Evolutionary conservation across 2,888 invertebrate species (phyloP).

Genomic region (Polydrusus pterygomalis): DNA sequence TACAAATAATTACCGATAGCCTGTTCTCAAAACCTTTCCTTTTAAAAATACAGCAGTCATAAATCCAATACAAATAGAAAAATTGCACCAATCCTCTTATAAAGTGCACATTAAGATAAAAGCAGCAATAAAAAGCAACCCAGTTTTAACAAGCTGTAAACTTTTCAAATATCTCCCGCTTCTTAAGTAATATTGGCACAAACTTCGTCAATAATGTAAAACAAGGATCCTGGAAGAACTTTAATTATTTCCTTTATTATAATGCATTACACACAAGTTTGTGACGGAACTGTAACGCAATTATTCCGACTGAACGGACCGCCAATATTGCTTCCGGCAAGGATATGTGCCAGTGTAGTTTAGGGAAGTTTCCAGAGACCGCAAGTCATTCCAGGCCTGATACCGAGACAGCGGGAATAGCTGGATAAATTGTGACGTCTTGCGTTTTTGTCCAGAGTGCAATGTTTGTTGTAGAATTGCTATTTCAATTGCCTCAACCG

Average conservation of each 20-base stretch:
- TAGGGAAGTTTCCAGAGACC: conserved; percentile 53
- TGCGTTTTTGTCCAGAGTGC: conserved; percentile 52
- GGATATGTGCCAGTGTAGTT: conserved; percentile 54
- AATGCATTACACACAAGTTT: conserved; percentile 51
- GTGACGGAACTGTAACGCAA: conserved; percentile 49
- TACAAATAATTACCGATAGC: too few relatives aligned
- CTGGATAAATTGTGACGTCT: conserved; percentile 54
- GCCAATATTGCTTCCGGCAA: conserved; percentile 55
- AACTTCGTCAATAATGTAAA: conserved; percentile 31
- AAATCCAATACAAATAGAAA: too few relatives aligned
- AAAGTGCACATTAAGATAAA: neutral
- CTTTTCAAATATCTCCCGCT: conserved; percentile 8
- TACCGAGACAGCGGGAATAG: conserved; percentile 32
- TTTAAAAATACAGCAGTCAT: too few relatives aligned
- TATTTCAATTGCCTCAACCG: conserved; percentile 38
- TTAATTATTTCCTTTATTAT: conserved; percentile 51
- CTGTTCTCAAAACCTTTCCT: too few relatives aligned
- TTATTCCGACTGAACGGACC: conserved; percentile 55
- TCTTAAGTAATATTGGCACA: conserved; percentile 20
- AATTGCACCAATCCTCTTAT: too few relatives aligned
- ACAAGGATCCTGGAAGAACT: conserved; percentile 33
- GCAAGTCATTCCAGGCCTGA: conserved; percentile 55
- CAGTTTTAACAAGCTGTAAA: neutral
- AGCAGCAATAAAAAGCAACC: neutral
- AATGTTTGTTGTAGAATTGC: conserved; percentile 50